Evolutionary conservation across 2,888 invertebrate species (phyloP).

Genomic region (Microchrysa polita): DNA sequence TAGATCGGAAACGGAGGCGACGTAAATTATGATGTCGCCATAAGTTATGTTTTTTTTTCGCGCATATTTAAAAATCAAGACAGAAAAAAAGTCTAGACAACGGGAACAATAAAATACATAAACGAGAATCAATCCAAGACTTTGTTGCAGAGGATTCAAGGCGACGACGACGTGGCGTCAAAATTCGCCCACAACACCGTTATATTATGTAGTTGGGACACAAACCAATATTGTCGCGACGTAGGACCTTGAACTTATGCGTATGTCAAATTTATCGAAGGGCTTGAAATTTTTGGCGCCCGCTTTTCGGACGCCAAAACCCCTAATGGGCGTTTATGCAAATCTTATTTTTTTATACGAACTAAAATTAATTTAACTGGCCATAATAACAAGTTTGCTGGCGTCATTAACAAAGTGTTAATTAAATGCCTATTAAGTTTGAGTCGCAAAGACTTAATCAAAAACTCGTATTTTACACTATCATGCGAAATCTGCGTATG

Average conservation of each 20-base stretch:
- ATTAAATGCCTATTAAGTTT: background rate
- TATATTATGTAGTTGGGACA: constrained; percentile 26
- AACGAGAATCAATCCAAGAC: background rate
- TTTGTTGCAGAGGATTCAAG: too few relatives aligned
- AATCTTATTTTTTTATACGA: background rate
- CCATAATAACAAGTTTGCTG: too few relatives aligned
- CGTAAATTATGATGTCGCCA: background rate
- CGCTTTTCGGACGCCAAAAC: too few relatives aligned
- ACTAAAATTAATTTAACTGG: background rate
- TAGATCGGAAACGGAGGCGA: constrained; percentile 11
- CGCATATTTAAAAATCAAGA: constrained; percentile 8
- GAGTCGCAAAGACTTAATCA: background rate
- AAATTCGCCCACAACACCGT: background rate
- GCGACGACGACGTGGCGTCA: too few relatives aligned
- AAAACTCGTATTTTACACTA: background rate
- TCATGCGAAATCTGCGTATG: background rate
- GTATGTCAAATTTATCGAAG: too few relatives aligned
- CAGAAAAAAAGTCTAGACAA: constrained; percentile 33
- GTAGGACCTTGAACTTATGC: background rate
- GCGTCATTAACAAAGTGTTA: background rate
- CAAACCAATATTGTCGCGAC: constrained; percentile 12
- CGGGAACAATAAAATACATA: background rate
- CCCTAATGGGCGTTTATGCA: background rate
- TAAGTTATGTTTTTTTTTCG: too few relatives aligned
- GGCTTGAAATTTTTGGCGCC: constrained; percentile 11